Evolutionary conservation across 2,888 invertebrate genomes (phyloP), one percentile per base, ranked within the genome.

Genomic region (Lepidocyrtinus sp.): DNA sequence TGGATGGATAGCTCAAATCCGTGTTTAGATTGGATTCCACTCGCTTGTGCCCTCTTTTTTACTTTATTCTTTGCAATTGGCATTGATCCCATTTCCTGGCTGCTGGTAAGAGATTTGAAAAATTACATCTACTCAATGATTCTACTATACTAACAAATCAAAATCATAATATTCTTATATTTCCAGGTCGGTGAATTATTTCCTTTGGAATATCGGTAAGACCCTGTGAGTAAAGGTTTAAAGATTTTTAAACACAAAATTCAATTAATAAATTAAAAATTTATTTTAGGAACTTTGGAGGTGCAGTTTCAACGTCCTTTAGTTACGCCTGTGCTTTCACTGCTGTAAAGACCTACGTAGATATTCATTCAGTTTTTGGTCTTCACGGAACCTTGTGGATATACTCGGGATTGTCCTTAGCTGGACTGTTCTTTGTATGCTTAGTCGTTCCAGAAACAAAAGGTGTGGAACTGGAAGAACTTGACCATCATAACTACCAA

Each of bases 371-470:
- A 88, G 89, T 92, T 65, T 89, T 95, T 26, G 94, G 95, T 0
- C 89, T 95, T 36, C 93, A 94, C 88, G 96, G 95, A 0, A 94
- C 95, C 0, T 97, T 96, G 89, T 96, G 95, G 94, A 90, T 96
- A 83, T 97, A 96, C 89, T 94, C 95, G 0, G 93, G 93, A 72
- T 92, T 95, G 87, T 94, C 95, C 63, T 92, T 95, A 0, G 91
- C 93, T 25, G 94, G 95, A 19, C 90, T 96, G 12, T 93, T 95
- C 88, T 96, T 96, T 88, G 94, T 96, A 0, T 93, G 94, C 1
- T 93, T 93, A 87, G 94, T 93, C 88, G 94, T 97, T 7, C 96
- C 96, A 0, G 96, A 97, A 90, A 97, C 97, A 1, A 96, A 95
- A 88, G 96, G 96, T 0, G 93, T 93, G 86, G 95, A 96, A 88